A percentile compares a stretch with the other conserved stretches of the same genome.
Evolutionary conservation across 2,888 invertebrate genomes (phyloP).

Genomic region (Nomada fabriciana): DNA sequence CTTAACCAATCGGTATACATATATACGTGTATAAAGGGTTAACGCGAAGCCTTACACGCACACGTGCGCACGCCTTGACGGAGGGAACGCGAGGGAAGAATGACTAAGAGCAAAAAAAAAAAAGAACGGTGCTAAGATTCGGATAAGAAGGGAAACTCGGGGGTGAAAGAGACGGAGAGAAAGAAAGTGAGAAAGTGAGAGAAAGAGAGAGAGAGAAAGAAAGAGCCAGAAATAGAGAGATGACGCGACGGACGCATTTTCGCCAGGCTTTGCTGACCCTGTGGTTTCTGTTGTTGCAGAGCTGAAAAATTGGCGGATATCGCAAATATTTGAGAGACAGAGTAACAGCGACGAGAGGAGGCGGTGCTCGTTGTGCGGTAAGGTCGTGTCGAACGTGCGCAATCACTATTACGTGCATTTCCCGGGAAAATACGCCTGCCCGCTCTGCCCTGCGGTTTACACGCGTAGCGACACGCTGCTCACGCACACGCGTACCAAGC

Average conservation of each 20-base stretch:
- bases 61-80: constrained; percentile 53
- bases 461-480: constrained; percentile 87
- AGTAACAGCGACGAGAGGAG: constrained; percentile 86
- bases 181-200: constrained; percentile 23
- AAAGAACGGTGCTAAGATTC: no score
- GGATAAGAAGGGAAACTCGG: not conserved
- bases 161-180: not conserved
- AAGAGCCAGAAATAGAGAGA: constrained; percentile 65
- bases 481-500: constrained; percentile 87
- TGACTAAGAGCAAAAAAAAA: no score
- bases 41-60: constrained; percentile 62
- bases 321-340: constrained; percentile 87
- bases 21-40: no score
- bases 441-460: constrained; percentile 87
- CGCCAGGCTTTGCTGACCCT: constrained; percentile 79
- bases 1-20: no score
- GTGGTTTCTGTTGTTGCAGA: constrained; percentile 85
- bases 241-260: constrained; percentile 56
- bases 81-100: not conserved
- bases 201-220: not conserved
- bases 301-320: constrained; percentile 86
- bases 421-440: constrained; percentile 87
- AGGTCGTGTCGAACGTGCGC: constrained; percentile 87
- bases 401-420: constrained; percentile 88
- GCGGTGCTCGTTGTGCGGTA: constrained; percentile 87